A percentile compares a stretch with the other conserved stretches of the same genome.
Evolutionary conservation across 2,113 vertebrate genomes (phyloP).

Genomic region (Cercocebus atys): DNA sequence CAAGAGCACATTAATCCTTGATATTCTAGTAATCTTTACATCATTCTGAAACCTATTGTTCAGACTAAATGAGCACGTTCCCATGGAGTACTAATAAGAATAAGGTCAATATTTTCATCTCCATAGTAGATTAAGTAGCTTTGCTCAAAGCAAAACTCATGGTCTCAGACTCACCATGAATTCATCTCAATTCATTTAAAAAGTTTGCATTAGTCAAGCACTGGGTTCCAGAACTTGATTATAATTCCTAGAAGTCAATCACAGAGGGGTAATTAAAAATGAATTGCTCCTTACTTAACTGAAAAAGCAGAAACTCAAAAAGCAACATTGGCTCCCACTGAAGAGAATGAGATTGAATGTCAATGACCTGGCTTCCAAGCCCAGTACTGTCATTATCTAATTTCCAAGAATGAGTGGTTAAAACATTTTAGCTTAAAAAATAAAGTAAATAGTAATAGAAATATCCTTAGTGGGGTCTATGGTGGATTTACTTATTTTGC

Average conservation of each 20-base stretch:
- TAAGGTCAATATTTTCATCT: neutral
- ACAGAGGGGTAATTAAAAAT: neutral
- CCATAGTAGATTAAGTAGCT: neutral
- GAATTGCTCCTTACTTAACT: neutral
- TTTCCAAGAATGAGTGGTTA: neutral
- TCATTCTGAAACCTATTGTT: neutral
- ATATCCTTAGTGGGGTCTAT: neutral
- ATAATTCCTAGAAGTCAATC: slow-evolving; percentile 38
- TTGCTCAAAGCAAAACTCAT: neutral
- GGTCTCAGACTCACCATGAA: neutral
- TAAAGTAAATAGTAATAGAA: neutral
- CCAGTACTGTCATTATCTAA: neutral
- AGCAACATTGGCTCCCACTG: neutral
- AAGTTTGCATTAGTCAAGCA: neutral
- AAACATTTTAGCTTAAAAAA: neutral
- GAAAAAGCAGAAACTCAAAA: neutral
- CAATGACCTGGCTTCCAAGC: neutral
- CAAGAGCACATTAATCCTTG: neutral
- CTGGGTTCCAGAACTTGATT: neutral
- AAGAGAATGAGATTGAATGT: neutral
- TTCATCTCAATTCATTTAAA: neutral
- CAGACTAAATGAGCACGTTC: neutral
- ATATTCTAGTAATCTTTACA: neutral
- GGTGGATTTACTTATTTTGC: neutral
- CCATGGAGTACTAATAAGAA: neutral